Base-by-base conservation (phyloP, 2,113 vertebrate species). In the Rhombomys opimus region DNA sequence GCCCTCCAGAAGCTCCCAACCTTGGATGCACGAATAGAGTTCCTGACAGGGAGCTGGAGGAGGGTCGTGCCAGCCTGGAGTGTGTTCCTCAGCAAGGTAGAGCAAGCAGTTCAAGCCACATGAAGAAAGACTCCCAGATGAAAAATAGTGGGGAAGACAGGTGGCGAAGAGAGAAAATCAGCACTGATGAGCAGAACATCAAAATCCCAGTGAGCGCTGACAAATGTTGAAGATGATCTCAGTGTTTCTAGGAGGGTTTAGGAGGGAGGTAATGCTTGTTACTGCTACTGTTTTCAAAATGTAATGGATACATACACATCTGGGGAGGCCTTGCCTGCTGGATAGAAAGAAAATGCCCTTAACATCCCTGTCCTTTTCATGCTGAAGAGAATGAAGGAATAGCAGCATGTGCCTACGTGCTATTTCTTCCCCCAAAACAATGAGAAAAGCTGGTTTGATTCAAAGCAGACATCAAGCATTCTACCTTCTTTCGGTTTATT, bases 371-470 rank as follows among this genome's bases (percentile, higher is more conserved):
- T 27, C 35, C 59, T 75, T 85, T 92, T 63, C 67, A 59, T 86
- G 92, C 63, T 90, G 57, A 86, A 94, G 87, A 78, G 63, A 80
- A 80, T 54, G 50, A 59, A 75, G 63, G 57, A 8, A 25, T 77
- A 52, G 9, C 4, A 65, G 14, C 63, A 23, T 78, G 30, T 84
- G 30, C 23, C 1, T 22, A 15, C 35, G 1, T 25, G 22, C 54
- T 80, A 50, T 32, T 87, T 95, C 50, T 95, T 30, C 54, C 72
- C 88, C n/a, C 90, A 90, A 95, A 86, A 85, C 38, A 78, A 52
- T 76, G 35, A 89, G 32, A 70, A 61, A 54, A 52, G 68, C 15
- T 73, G 22, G 81, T 85, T 88, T 87, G 35, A 46, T 86, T 72
- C 86, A 93, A 93, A 68, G 23, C 38, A 92, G 2, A 93, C 10